Base-by-base conservation (phyloP, 1,140 invertebrate species). In the Pachyrhynchus sulphureomaculatus region DNA sequence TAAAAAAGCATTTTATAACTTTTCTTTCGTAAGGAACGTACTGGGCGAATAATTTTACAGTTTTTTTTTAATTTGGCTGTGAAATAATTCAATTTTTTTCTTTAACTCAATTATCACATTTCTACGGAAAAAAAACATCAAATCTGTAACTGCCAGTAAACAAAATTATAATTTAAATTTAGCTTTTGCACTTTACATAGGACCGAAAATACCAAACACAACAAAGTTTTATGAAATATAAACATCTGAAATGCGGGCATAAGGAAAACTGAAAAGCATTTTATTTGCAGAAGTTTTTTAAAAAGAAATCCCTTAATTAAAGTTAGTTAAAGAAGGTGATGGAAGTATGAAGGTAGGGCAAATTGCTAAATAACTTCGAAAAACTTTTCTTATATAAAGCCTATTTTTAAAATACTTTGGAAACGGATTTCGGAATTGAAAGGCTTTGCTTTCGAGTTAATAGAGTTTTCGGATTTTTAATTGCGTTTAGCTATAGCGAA, bases 141-240 rank as follows among this genome's bases (percentile, higher is more conserved):
- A 15, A n/a, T 39, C 17, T 6, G 9, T 8, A 18, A 23, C 3
- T 6, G 20, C 15, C 17, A 44, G 18, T 23, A 15, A 44, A 44
- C 39, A 23, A 23, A 44, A 12, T 20, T 44, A 21, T 12, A 44
- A 44, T 44, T 44, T 44, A 24, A 44, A 44, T 44, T 44, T 21
- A 10, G 41, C 41, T 44, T 44, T 44, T 44, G 41, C 18, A 44
- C 41, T 44, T 23, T 4, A 44, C 41, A 29, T n/a, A 10, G 26
- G 17, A 44, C 20, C 20, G 10, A n/a, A n/a, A 44, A 44, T 44
- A 44, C 41, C 20, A 23, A 44, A 44, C 41, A 44, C 41, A 44
- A 44, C 41, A 44, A 44, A 44, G 41, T 44, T 44, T 44, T 44
- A 44, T 44, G 15, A 44, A 44, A 44, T 44, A 44, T 44, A 44